Conservation (phyloP, 1,140 invertebrate genomes). For the Aphaenogaster rudis region DNA sequence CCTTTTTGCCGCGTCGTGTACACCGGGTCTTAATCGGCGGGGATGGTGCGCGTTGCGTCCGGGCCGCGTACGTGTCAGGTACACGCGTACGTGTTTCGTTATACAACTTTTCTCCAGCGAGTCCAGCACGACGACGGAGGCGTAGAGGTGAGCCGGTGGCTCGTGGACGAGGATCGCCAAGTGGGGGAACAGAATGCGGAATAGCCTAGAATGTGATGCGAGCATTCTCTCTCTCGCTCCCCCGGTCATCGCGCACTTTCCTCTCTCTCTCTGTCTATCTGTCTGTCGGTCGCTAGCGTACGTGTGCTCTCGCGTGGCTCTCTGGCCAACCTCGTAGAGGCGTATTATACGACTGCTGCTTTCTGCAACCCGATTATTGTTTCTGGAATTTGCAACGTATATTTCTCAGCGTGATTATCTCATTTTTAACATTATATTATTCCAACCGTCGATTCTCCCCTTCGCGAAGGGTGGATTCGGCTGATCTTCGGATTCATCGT, state of each 20-base stretch:
- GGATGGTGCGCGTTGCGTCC: constrained; percentile 15
- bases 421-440: not conserved
- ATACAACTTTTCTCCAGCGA: constrained; percentile 83
- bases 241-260: constrained; percentile 49
- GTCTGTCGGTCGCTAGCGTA: constrained; percentile 32
- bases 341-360: not conserved
- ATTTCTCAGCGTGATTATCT: not conserved
- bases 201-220: constrained; percentile 88
- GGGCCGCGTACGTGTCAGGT: constrained; percentile 66
- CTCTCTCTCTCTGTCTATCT: constrained; percentile 41
- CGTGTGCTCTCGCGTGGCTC: constrained; percentile 40
- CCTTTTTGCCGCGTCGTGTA: not conserved
- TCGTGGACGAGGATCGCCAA: constrained; percentile 69
- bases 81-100: constrained; percentile 76
- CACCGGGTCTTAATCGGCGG: not conserved
- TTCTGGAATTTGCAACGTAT: not conserved
- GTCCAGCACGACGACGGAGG: constrained; percentile 73
- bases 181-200: constrained; percentile 87
- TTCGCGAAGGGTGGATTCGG: not conserved
- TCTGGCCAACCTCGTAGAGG: constrained; percentile 53
- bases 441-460: not conserved
- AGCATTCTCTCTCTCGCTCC: constrained; percentile 79
- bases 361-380: constrained; percentile 13
- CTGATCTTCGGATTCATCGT: not conserved
- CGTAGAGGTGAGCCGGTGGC: constrained; percentile 83